phyloP scores from a whole-genome alignment of 1,140 invertebrate genomes.

The Hypothenemus hampei region DNA sequence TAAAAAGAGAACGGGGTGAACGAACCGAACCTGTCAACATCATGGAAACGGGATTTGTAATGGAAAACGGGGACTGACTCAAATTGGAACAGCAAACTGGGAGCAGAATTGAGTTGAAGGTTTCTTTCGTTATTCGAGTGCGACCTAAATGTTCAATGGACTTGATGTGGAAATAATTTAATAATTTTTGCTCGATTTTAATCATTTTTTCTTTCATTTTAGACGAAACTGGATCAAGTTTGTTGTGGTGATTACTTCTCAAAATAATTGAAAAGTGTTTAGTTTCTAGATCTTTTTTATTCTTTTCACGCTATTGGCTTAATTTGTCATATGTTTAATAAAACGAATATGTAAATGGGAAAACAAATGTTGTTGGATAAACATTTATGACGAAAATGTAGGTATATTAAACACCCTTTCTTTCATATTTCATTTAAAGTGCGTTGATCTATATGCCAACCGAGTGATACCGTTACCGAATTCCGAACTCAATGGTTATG shows the following conservation, averaged over 20 bases:
- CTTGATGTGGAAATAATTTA: not conserved
- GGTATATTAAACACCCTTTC: not conserved
- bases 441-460: conserved; percentile 24
- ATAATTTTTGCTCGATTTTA: not conserved
- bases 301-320: not conserved
- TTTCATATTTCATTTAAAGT: conserved; percentile 17
- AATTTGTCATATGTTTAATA: not conserved
- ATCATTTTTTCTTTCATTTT: not conserved
- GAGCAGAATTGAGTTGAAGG: conserved; percentile 8
- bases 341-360: not conserved
- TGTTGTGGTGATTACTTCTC: not conserved
- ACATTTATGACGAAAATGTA: not conserved
- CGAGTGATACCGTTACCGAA: conserved; percentile 27
- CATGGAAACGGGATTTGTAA: conserved; percentile 5
- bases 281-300: not conserved
- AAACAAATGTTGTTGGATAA: not conserved
- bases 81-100: conserved; percentile 16
- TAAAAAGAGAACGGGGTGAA: conserved; percentile 18
- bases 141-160: not conserved
- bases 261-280: not conserved
- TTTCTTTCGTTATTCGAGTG: not conserved
- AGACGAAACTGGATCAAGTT: not conserved
- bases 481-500: conserved; percentile 17
- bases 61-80: conserved; percentile 8
- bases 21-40: conserved; percentile 2